These are phyloP conservation scores for Nannospalax galili DNA, from an alignment of 2,113 vertebrate genomes.

Conservation along the genomic window DNA sequence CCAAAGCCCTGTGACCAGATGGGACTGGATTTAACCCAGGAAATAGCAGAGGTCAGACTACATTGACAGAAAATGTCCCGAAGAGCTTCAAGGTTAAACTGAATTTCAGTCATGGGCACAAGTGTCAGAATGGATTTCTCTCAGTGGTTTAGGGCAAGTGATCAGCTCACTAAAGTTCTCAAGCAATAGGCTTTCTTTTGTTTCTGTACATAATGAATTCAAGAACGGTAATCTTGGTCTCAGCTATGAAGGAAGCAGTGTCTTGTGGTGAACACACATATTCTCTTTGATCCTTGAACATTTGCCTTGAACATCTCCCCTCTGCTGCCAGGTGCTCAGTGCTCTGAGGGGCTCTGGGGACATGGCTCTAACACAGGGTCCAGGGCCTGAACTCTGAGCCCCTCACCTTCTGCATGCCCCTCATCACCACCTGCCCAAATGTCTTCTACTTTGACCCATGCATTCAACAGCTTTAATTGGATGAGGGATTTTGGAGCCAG, in stretches of 20 bases:
- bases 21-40: not conserved
- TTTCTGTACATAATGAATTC: not conserved
- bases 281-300: not conserved
- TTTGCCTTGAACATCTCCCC: not conserved
- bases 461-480: too few relatives aligned
- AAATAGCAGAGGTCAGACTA: not conserved
- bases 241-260: not conserved
- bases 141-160: not conserved
- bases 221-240: not conserved
- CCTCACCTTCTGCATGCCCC: not conserved
- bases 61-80: not conserved
- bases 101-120: not conserved
- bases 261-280: not conserved
- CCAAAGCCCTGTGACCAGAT: not conserved
- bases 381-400: not conserved
- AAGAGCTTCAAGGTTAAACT: not conserved
- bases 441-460: not conserved
- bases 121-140: not conserved
- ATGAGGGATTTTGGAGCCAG: not conserved
- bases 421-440: not conserved
- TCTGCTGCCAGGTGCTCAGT: not conserved
- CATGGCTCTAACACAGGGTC: not conserved
- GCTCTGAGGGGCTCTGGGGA: not conserved
- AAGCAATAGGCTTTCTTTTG: not conserved
- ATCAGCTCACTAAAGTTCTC: not conserved